Conservation (phyloP, 2,113 vertebrate species). For the Hydrolagus affinis region DNA sequence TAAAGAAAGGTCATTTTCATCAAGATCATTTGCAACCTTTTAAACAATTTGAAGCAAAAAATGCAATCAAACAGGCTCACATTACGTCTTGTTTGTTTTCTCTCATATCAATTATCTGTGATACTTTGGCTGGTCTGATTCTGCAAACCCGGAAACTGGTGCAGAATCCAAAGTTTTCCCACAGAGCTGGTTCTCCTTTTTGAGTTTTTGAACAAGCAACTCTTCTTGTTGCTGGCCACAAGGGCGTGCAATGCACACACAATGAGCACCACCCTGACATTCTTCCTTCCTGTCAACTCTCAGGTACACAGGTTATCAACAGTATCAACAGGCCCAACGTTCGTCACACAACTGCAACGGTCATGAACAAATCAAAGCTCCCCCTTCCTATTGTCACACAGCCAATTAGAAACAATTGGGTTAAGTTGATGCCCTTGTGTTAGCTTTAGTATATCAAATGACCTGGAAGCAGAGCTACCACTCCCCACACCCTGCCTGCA, state of each 20-base stretch:
- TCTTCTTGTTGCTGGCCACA: constrained; percentile 12
- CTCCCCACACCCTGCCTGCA: too few relatives aligned
- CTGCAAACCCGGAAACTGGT: background rate
- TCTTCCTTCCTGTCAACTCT: background rate
- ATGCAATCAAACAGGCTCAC: background rate
- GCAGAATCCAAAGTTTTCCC: background rate
- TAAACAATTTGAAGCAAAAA: too few relatives aligned
- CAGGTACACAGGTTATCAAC: background rate
- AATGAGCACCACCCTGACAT: background rate
- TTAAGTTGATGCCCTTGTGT: too few relatives aligned
- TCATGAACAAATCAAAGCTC: background rate
- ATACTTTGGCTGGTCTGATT: background rate
- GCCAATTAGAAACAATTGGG: background rate
- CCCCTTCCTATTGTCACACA: background rate
- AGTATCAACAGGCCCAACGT: background rate
- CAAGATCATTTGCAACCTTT: too few relatives aligned
- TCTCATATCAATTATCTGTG: background rate
- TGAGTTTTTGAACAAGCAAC: background rate
- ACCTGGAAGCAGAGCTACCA: too few relatives aligned
- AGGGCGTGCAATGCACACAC: background rate
- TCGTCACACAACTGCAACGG: background rate
- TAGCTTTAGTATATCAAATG: too few relatives aligned
- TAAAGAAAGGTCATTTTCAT: too few relatives aligned
- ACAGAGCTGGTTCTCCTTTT: background rate
- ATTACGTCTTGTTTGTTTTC: background rate